Conservation (phyloP, 2,113 vertebrate genomes). For the Nothocercus nigrocapillus region DNA sequence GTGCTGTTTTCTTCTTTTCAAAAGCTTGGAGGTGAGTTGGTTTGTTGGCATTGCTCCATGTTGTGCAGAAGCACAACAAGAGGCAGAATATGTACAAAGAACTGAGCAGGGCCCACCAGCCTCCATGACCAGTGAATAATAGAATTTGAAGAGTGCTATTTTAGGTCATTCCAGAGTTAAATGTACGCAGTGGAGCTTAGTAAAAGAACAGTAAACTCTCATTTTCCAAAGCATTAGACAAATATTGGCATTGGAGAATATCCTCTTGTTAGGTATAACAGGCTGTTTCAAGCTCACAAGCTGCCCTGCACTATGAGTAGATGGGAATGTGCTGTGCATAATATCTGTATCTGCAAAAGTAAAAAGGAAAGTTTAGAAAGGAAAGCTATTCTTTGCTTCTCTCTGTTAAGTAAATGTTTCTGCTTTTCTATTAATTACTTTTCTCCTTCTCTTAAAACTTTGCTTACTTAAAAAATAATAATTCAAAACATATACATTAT, state of each 20-base stretch:
- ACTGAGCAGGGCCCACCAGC: neutral
- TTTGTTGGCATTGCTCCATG: neutral
- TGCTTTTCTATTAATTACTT: neutral
- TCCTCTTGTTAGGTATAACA: neutral
- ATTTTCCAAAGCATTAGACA: neutral
- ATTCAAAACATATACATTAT: neutral
- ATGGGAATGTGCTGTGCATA: neutral
- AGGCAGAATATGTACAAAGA: neutral
- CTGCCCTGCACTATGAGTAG: neutral
- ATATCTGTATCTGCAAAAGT: neutral
- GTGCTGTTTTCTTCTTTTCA: neutral
- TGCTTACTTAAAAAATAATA: neutral
- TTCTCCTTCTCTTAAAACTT: neutral
- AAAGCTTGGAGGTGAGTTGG: neutral
- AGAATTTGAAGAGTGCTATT: neutral
- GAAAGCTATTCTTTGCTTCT: fast-evolving
- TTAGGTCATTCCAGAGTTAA: neutral
- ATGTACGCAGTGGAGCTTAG: fast-evolving
- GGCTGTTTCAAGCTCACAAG: neutral
- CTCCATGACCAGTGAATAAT: too few species aligned
- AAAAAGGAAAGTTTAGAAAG: neutral
- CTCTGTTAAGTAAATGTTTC: neutral
- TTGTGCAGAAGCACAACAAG: neutral
- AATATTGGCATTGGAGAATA: neutral
- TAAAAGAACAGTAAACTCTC: neutral